phyloP scores from a whole-genome alignment of 2,888 invertebrate species.

The Eupithecia centaureata region DNA sequence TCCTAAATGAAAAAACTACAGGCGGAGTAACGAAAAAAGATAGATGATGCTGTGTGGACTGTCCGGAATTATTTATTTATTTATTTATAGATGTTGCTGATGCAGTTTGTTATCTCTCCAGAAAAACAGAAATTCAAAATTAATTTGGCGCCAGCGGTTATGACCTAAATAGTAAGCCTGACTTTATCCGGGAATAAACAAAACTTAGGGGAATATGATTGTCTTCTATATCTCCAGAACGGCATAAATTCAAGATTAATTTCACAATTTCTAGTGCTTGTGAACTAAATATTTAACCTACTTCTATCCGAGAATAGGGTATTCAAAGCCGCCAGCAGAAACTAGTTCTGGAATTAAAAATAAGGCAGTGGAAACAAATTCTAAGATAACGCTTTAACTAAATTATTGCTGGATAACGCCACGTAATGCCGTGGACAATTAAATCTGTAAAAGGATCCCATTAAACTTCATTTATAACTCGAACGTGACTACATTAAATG shows the following conservation, averaged over 20 bases:
- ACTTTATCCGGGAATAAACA: not conserved
- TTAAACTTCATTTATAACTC: constrained; percentile 76
- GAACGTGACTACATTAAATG: constrained; percentile 59
- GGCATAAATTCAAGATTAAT: not conserved
- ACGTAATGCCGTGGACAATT: constrained; percentile 8
- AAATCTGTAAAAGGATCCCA: constrained; percentile 47
- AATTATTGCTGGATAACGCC: not conserved
- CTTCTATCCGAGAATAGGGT: not conserved
- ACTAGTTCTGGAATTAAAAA: no score
- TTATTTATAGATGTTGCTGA: not conserved
- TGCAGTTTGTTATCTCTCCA: not conserved
- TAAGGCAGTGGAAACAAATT: no score
- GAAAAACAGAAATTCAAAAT: not conserved
- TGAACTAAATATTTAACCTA: not conserved
- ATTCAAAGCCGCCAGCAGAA: no score
- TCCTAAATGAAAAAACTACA: no score
- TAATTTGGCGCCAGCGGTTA: not conserved
- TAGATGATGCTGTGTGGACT: no score
- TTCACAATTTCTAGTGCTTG: not conserved
- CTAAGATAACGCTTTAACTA: not conserved
- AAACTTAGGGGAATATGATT: no score
- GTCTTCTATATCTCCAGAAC: not conserved
- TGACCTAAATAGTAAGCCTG: not conserved
- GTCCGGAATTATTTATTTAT: no score
- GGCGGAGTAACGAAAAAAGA: no score